Evolutionary conservation across 2,888 invertebrate genomes (phyloP).

Genomic region (Hydrotaea diabolus): DNA sequence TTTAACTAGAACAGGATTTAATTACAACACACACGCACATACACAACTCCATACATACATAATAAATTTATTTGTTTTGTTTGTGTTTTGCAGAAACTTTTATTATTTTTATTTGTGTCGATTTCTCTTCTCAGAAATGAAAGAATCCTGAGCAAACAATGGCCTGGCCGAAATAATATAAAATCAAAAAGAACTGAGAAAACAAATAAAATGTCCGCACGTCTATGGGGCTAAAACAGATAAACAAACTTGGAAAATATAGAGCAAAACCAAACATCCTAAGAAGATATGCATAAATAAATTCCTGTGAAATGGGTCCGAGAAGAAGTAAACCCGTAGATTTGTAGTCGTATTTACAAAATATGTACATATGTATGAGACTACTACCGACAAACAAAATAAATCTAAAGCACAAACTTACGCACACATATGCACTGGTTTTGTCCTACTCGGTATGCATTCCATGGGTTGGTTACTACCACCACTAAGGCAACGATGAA

Average conservation of each 20-base stretch:
- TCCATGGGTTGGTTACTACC: not conserved
- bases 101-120: not conserved
- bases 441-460: too few relatives aligned
- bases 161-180: not conserved
- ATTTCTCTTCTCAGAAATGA: not conserved
- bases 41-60: not conserved
- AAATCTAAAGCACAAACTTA: too few relatives aligned
- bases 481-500: not conserved
- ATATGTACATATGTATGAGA: not conserved
- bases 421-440: not conserved
- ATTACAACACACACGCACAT: not conserved
- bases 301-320: not conserved
- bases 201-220: not conserved
- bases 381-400: not conserved
- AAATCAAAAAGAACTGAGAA: not conserved
- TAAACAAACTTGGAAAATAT: slow-evolving; percentile 2
- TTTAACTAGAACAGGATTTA: not conserved
- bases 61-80: not conserved
- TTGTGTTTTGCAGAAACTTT: not conserved
- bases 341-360: too few relatives aligned
- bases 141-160: not conserved
- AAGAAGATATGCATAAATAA: not conserved
- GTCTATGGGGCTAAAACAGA: not conserved
- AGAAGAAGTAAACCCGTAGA: not conserved
- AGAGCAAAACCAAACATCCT: not conserved